Percentiles rank a stretch among this genome's conserved stretches.
Evolutionary conservation across 2,113 vertebrate genomes (phyloP).

Genomic region (Lutjanus erythropterus): DNA sequence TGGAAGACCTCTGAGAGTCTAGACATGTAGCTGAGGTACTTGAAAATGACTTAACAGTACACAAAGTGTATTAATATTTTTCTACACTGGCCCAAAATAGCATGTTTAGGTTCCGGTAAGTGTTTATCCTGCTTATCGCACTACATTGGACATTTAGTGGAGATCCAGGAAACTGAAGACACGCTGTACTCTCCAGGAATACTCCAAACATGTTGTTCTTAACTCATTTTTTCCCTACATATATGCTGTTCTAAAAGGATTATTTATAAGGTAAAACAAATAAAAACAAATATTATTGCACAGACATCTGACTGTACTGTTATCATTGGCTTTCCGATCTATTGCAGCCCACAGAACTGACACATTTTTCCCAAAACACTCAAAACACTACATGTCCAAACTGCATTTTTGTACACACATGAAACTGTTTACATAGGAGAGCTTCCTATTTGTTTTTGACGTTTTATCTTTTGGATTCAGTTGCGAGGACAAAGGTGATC

Average conservation of each 20-base stretch:
- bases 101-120: conserved; percentile 39
- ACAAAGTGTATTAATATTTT: conserved; percentile 31
- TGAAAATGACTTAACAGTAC: conserved; percentile 3
- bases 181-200: too few relatives aligned
- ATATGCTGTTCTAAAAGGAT: background rate
- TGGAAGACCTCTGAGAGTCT: background rate
- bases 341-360: background rate
- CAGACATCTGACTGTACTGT: background rate
- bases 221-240: background rate
- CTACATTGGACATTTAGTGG: conserved; percentile 4
- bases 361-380: background rate
- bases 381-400: background rate
- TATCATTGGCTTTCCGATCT: background rate
- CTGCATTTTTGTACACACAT: background rate
- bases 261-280: background rate
- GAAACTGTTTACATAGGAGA: background rate
- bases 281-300: background rate
- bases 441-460: too few relatives aligned
- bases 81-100: conserved; percentile 20
- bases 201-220: conserved; percentile 23
- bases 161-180: conserved; percentile 33
- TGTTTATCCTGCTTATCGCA: conserved; percentile 52
- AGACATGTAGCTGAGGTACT: conserved; percentile 22
- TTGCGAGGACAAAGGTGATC: background rate
- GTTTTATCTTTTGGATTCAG: conserved; percentile 18